phyloP scores from a whole-genome alignment of 2,888 invertebrate species.

The Melanargia galathea region DNA sequence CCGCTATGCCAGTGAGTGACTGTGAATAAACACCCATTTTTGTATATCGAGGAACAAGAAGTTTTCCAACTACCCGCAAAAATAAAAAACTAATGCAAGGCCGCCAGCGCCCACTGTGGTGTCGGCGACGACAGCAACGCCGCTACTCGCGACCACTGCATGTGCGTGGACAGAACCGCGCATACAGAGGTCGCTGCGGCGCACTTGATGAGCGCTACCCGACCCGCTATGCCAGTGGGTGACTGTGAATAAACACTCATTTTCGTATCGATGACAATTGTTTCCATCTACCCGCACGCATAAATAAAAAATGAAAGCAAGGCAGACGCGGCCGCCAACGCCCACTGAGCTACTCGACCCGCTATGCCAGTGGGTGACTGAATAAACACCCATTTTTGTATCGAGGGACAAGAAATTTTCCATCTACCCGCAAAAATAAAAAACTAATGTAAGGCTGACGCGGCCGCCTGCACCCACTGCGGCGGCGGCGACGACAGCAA shows the following conservation, averaged over 20 bases:
- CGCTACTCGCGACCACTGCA: conserved; percentile 51
- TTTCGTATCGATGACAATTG: too few species aligned
- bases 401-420: background rate
- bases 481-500: conserved; percentile 54
- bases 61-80: background rate
- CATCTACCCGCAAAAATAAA: too few species aligned
- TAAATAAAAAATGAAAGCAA: too few species aligned
- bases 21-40: conserved; percentile 35
- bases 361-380: conserved; percentile 62
- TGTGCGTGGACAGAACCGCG: conserved; percentile 52
- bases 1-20: conserved; percentile 64
- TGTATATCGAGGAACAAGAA: background rate
- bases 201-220: conserved; percentile 53
- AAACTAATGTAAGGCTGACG: conserved; percentile 36
- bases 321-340: too few species aligned
- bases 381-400: background rate
- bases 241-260: conserved; percentile 52
- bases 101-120: conserved; percentile 48
- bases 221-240: conserved; percentile 60
- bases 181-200: conserved; percentile 51
- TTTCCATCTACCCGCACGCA: too few species aligned
- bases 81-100: conserved; percentile 57
- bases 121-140: conserved; percentile 50
- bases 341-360: too few species aligned
- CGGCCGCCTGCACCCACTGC: conserved; percentile 47